phyloP scores from a whole-genome alignment of 2,113 vertebrate genomes.

The Neogale vison region DNA sequence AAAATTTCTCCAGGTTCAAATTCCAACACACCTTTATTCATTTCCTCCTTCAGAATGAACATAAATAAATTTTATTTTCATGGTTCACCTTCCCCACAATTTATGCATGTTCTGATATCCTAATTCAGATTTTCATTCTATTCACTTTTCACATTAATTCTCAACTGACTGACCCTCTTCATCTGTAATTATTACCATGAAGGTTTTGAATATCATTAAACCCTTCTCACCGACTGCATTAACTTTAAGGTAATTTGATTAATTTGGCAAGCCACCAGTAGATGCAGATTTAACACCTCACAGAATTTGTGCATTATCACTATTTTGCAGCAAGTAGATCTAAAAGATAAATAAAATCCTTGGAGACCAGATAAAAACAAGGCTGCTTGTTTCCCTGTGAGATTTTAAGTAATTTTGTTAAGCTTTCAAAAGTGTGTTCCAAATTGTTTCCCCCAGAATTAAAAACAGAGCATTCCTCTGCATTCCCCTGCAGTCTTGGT shows the following conservation, averaged over 20 bases:
- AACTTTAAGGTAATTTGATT: constrained; percentile 88
- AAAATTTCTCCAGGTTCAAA: constrained; percentile 66
- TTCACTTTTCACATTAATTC: constrained; percentile 85
- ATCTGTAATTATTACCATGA: constrained; percentile 87
- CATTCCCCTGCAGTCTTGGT: constrained; percentile 80
- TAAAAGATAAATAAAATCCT: constrained; percentile 84
- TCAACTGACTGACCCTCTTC: constrained; percentile 86
- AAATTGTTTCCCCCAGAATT: constrained; percentile 82
- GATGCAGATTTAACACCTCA: constrained; percentile 83
- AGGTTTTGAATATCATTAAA: constrained; percentile 87
- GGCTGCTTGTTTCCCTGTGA: constrained; percentile 75
- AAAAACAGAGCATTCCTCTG: constrained; percentile 81
- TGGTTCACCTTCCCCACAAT: constrained; percentile 70
- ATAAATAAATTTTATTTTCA: constrained; percentile 79
- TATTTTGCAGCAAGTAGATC: constrained; percentile 84
- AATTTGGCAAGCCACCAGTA: constrained; percentile 83
- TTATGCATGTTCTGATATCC: constrained; percentile 76
- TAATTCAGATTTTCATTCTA: constrained; percentile 83
- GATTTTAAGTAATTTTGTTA: constrained; percentile 83
- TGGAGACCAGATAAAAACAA: constrained; percentile 74
- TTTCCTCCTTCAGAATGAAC: constrained; percentile 73
- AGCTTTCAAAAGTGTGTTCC: constrained; percentile 81
- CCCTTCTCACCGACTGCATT: constrained; percentile 83
- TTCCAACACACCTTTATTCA: constrained; percentile 70
- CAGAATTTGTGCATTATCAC: constrained; percentile 84